Base-by-base conservation (phyloP, 2,888 invertebrate species). In the Lumbricus terrestris region DNA sequence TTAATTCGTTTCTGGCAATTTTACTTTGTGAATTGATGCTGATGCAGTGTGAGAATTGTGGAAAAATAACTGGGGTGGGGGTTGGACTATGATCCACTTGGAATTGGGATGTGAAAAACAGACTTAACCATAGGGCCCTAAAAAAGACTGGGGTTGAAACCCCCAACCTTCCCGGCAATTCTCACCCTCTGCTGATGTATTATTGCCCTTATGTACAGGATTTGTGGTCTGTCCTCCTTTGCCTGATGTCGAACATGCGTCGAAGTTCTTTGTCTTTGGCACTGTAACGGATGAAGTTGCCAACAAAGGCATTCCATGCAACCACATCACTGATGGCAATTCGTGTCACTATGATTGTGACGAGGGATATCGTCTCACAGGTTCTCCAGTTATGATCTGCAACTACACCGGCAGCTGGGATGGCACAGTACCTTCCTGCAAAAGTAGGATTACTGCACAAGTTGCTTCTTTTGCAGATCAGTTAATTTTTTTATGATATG, bases 351-450 rank as follows among this genome's bases (percentile, higher is more conserved):
- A 91, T 89, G 89, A 88, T 82, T 91, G 91, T 40, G 42, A 89
- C 18, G 47, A 34, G 29, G 91, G 91, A 20, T 91, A 90, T 38
- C 82, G 91, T 23, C 88, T 91, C 33, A 88, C 90, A 33, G 92
- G 93, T 29, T 90, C 92, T 69, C 93, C 93, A 6, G 93, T 92
- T 16, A 92, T 93, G 88, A 91, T 92, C 23, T 93, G 93, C 89
- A 90, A 92, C 69, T 35, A 90, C 37, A 92, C 92, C 90, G 93
- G 93, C 37, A 90, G 90, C 15, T 93, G 93, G 93, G 91, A 89
- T 11, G 93, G 93, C 34, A 54, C 88, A 35, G 89, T 92, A 3
- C 93, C 93, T 8, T 88, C 90, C 2, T 93, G 93, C 89, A 89
- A 92, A 91, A 91, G 93, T 93, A 89, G 90, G 92, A 91, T 35